phyloP scores from a whole-genome alignment of 2,888 invertebrate genomes.

The Sympetrum striolatum region DNA sequence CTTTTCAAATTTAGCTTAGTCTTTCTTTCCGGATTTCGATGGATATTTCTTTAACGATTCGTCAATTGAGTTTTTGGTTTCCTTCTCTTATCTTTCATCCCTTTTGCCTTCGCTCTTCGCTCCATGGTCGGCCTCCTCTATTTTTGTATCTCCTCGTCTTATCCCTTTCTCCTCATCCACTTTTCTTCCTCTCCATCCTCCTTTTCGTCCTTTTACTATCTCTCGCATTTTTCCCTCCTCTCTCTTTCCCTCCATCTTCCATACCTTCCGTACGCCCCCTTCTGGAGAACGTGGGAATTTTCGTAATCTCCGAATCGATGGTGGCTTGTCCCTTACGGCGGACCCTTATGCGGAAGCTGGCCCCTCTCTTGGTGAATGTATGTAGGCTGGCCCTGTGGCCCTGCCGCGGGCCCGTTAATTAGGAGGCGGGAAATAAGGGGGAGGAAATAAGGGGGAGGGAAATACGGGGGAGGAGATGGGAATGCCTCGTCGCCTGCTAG shows the following conservation, averaged over 20 bases:
- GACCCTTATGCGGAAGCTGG: neutral
- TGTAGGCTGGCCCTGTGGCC: neutral
- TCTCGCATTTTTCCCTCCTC: neutral
- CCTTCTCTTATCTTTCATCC: too few species aligned
- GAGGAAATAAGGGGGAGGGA: neutral
- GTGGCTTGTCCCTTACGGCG: neutral
- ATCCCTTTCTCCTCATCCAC: too few species aligned
- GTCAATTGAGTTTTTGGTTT: too few species aligned
- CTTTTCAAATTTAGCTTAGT: too few species aligned
- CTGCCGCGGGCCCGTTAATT: neutral
- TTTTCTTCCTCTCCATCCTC: too few species aligned
- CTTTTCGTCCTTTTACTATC: too few species aligned
- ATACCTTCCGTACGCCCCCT: neutral
- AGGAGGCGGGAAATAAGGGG: neutral
- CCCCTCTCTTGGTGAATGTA: neutral
- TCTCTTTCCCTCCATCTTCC: neutral
- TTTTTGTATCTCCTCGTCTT: too few species aligned
- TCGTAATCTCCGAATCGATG: conserved; percentile 24
- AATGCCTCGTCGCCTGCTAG: neutral
- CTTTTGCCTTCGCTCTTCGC: too few species aligned
- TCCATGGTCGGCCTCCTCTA: too few species aligned
- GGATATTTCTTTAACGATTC: too few species aligned
- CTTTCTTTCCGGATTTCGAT: too few species aligned
- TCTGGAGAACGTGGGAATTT: conserved; percentile 14
- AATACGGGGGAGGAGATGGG: neutral